Percentiles rank a stretch among this genome's conserved stretches.
Evolutionary conservation across 2,113 vertebrate genomes (phyloP).

Genomic region (Cathartes aura): DNA sequence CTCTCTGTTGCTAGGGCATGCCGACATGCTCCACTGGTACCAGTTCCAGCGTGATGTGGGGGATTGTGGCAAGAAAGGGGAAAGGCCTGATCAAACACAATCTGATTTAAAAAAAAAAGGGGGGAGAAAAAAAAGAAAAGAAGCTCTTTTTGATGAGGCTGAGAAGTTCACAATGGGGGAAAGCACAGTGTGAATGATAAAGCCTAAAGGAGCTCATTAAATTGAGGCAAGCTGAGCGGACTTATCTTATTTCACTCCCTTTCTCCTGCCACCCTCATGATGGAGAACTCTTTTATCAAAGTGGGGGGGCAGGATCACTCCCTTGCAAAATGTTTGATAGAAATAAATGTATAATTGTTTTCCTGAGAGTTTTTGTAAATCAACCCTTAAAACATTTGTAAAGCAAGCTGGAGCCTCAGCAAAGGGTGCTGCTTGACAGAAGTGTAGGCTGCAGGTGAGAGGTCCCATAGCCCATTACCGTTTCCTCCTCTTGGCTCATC

Average conservation of each 20-base stretch:
- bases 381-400: neutral
- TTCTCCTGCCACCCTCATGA: neutral
- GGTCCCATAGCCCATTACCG: neutral
- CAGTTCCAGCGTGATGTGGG: slow-evolving; percentile 18
- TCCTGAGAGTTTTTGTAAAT: neutral
- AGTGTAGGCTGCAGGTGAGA: neutral
- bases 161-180: slow-evolving; percentile 49
- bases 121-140: neutral
- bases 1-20: slow-evolving; percentile 55
- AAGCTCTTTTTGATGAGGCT: slow-evolving; percentile 46
- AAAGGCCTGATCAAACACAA: slow-evolving; percentile 57
- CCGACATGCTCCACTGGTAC: slow-evolving; percentile 53
- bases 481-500: neutral
- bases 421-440: neutral
- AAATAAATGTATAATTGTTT: neutral
- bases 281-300: slow-evolving; percentile 4
- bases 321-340: neutral
- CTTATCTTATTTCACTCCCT: slow-evolving; percentile 35
- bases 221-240: slow-evolving; percentile 40
- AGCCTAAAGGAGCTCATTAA: slow-evolving; percentile 52
- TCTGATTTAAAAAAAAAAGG: neutral
- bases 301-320: neutral
- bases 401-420: neutral
- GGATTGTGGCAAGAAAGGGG: slow-evolving; percentile 51
- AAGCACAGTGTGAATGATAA: slow-evolving; percentile 32